Base-by-base conservation (phyloP, 2,113 vertebrate genomes). In the Jacana jacana region DNA sequence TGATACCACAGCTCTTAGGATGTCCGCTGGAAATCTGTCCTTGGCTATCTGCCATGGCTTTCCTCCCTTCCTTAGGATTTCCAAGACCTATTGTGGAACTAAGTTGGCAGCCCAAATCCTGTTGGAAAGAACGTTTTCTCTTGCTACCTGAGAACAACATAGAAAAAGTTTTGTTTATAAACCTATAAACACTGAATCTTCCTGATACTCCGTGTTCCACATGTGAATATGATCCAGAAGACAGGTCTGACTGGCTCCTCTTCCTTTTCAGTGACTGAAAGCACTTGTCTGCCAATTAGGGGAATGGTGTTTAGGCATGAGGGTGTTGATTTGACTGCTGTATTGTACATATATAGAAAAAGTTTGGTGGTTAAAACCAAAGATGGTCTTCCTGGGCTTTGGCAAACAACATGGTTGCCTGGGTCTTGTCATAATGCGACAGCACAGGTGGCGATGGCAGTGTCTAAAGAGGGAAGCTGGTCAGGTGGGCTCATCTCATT, bases 51-150 rank as follows among this genome's bases (percentile, higher is more conserved):
- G 91, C 92, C 20, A 13, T 57, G 80, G 83, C 55, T 87, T 86
- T 91, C 49, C 14, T 89, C 42, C 78, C 75, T 88, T 92, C 83
- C 30, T 71, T 92, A 40, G 63, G 89, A 92, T 91, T 95, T 97
- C 94, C 6, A 8, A 89, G 95, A 86, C 86, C 77, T 78, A 19
- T 87, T 2, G 10, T 79, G 95, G 78, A 89, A 83, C 44, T 79
- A 77, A 89, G 84, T 17, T 75, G 75, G 33, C 54, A 90, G 78
- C 69, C 70, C 33, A 55, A 20, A 75, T 73, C 52, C 25, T 75
- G 49, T 72, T 86, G 73, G 69, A 58, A 94, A 89, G 70, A 90
- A 64, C 23, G 9, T 17, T 86, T 80, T 77, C 37, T 90, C 22
- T 80, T 6, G 5, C 69, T 66, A 31, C 48, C 30, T 61, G 65